Base-by-base conservation (phyloP, 2,113 vertebrate genomes). In the Misgurnus mizolepis region DNA sequence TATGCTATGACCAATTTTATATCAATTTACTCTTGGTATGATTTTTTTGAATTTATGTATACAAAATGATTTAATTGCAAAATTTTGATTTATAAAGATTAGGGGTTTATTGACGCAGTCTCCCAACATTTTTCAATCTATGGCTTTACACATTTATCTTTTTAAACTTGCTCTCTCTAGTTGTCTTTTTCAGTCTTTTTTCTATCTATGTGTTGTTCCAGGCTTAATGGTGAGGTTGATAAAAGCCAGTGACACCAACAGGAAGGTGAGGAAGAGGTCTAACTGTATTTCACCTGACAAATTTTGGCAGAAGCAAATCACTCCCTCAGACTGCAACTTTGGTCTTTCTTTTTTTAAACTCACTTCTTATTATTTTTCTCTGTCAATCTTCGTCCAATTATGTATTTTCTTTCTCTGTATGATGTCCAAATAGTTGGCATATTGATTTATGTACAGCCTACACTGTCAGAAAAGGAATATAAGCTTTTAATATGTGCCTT, bases 221-320 rank as follows among this genome's bases (percentile, higher is more conserved):
- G 72, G 41, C 80, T 45, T 71, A 64, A 64, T 45, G 39, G 39
- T 67, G 64, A 76, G 17, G 18, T 58, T 81, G 50, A 81, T 81
- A 66, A 81, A 81, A 74, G 17, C 64, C 80, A 81, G 79, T 5
- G 45, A n/a, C 53, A 73, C 55, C 17, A 64, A 74, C 50, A 67
- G 80, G 80, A 81, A 81, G 71, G 64, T 50, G 18, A 74, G 39
- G 17, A 66, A 39, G 39, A 74, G 70, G 61, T 75, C 67, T 65
- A 75, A 56, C 40, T 65, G 62, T 67, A 67, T 75, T 67, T 80
- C 70, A 62, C 69, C 61, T 67, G 70, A 75, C 11, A 58, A 45
- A 17, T 47, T 67, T 11, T 74, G 60, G 47, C 58, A 61, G 40
- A 9, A 70, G 67, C 8, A 67, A 27, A 12, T 66, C 11, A 8